Conservation (phyloP, 35 echinoderm and acorn worm genomes). For the Holothuria glaberrima region DNA sequence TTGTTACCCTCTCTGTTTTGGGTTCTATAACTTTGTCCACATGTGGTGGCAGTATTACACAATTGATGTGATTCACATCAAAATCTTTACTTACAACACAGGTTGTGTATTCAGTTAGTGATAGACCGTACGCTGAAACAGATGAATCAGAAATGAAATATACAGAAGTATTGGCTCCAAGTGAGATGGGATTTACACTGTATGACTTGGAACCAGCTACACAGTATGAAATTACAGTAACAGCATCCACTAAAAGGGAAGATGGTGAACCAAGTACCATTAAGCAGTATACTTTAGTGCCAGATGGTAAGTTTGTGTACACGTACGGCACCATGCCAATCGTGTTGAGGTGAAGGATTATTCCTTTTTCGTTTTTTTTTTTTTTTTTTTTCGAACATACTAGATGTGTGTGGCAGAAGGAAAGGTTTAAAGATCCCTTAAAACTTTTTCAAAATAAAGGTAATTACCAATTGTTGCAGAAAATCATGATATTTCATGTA, state of each 20-base stretch:
- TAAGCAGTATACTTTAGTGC: neutral
- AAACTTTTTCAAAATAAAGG: too few species aligned
- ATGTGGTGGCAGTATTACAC: neutral
- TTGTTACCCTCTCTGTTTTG: too few species aligned
- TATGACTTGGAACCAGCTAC: constrained; percentile 20
- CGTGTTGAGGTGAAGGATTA: too few species aligned
- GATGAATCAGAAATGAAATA: neutral
- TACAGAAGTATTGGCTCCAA: neutral
- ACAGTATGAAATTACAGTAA: constrained; percentile 5
- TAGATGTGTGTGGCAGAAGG: too few species aligned
- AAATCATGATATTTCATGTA: too few species aligned
- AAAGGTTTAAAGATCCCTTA: too few species aligned
- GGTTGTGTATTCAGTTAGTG: neutral
- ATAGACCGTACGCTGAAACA: neutral
- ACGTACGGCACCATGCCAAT: too few species aligned
- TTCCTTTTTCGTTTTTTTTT: too few species aligned
- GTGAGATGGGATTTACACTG: neutral
- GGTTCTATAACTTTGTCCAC: neutral
- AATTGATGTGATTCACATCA: neutral
- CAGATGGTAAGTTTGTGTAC: neutral
- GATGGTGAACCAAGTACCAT: constrained; percentile 1
- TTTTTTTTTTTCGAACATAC: too few species aligned
- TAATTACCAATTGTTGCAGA: too few species aligned
- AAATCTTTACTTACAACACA: neutral
- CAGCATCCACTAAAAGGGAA: neutral